These are phyloP conservation scores for Beroe ovata DNA, from an alignment of 37 sponge, comb jelly and placozoan species.

Conservation along the genomic window DNA sequence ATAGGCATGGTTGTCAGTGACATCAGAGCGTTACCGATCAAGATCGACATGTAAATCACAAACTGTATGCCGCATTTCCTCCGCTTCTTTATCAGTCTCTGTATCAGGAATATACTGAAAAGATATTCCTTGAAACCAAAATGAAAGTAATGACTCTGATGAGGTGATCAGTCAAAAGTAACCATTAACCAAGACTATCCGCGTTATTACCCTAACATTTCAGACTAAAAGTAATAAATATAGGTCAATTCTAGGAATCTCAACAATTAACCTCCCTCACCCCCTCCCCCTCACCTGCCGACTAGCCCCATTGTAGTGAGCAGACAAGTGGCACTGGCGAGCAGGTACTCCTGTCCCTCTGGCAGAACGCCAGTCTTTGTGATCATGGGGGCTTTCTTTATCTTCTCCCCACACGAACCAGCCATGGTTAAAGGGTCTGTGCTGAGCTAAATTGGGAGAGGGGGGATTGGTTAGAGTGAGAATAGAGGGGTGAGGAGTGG, in stretches of 20 bases:
- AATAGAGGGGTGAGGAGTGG: too few relatives aligned
- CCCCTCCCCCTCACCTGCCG: neutral
- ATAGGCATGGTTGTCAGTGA: neutral
- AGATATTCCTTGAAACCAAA: too few relatives aligned
- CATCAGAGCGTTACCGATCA: slow-evolving; percentile 21
- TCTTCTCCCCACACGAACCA: neutral
- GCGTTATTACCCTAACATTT: too few relatives aligned
- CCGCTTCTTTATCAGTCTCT: neutral
- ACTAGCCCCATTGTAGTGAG: neutral
- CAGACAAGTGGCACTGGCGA: neutral
- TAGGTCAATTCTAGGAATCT: too few relatives aligned
- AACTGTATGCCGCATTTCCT: slow-evolving; percentile 50
- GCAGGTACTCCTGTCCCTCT: neutral
- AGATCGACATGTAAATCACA: slow-evolving; percentile 26
- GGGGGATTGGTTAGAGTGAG: too few relatives aligned
- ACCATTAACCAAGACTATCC: too few relatives aligned
- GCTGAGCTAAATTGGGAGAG: too few relatives aligned
- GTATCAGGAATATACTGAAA: slow-evolving; percentile 14
- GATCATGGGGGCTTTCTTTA: neutral
- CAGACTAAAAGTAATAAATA: too few relatives aligned
- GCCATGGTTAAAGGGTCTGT: neutral
- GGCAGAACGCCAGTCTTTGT: neutral
- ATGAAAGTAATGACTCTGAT: too few relatives aligned
- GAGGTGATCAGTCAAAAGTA: too few relatives aligned
- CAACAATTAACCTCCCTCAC: too few relatives aligned